Evolutionary conservation across 1,140 invertebrate genomes (phyloP).

Genomic region (Drosophila truncata): DNA sequence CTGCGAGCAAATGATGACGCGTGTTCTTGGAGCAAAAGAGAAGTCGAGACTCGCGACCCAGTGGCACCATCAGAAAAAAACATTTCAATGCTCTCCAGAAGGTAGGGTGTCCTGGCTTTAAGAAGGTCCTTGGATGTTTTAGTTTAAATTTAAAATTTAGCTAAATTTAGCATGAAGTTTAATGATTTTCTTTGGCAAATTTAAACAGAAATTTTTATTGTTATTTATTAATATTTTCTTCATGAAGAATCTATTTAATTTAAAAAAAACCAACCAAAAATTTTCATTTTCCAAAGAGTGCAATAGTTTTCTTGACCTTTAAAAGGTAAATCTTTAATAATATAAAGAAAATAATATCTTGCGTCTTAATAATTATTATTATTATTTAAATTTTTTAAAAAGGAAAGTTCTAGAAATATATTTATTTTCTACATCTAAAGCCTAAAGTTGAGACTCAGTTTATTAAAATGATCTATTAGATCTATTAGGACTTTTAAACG

Average conservation of each 20-base stretch:
- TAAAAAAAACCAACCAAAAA: neutral
- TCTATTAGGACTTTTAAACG: neutral
- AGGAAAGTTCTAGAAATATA: neutral
- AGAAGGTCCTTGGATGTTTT: neutral
- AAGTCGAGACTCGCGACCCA: constrained; percentile 57
- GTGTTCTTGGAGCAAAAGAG: constrained; percentile 50
- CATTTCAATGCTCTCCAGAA: constrained; percentile 13
- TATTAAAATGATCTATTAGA: too few relatives aligned
- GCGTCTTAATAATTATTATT: neutral
- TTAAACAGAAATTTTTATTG: neutral
- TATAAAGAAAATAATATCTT: neutral
- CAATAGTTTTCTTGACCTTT: neutral
- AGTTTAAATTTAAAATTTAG: neutral
- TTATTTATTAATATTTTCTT: neutral
- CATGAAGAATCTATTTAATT: neutral
- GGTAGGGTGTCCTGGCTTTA: neutral
- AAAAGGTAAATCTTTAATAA: neutral
- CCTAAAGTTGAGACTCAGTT: neutral
- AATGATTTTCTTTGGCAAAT: neutral
- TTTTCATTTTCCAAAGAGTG: neutral
- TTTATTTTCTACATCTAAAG: neutral
- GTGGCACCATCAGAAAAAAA: constrained; percentile 59
- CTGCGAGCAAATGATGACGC: constrained; percentile 64
- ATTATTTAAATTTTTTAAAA: neutral
- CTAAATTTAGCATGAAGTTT: neutral